phyloP scores from a whole-genome alignment of 2,797 vertebrate genomes.

The Myripristis murdjan region DNA sequence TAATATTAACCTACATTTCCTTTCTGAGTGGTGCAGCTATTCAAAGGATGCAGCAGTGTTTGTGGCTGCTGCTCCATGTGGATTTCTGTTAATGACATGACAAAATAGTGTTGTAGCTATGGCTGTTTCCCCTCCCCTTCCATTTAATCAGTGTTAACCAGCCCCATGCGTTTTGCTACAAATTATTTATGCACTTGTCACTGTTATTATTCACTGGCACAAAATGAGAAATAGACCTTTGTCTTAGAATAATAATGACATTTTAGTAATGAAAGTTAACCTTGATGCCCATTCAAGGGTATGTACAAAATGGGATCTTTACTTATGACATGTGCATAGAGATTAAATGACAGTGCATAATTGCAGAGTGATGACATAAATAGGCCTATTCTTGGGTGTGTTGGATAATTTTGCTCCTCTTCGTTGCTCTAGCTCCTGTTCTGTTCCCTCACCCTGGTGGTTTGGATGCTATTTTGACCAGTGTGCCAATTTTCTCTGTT shows the following conservation, averaged over 20 bases:
- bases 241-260: slow-evolving; percentile 31
- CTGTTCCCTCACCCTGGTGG: slow-evolving; percentile 78
- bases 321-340: slow-evolving; percentile 43
- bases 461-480: slow-evolving; percentile 85
- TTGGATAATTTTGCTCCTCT: slow-evolving; percentile 61
- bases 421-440: slow-evolving; percentile 68
- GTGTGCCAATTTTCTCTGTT: slow-evolving; percentile 80
- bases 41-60: not conserved
- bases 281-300: not conserved
- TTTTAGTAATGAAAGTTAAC: not conserved
- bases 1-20: slow-evolving; percentile 4
- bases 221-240: slow-evolving; percentile 11
- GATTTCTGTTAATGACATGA: not conserved
- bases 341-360: slow-evolving; percentile 69
- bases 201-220: not conserved
- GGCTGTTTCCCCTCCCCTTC: not conserved
- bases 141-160: not conserved
- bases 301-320: slow-evolving; percentile 52
- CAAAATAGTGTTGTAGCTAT: not conserved
- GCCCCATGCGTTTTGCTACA: not conserved
- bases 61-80: not conserved
- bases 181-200: slow-evolving; percentile 2
- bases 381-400: slow-evolving; percentile 65
- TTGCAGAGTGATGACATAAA: slow-evolving; percentile 68
- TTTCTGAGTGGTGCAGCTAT: not conserved